Evolutionary conservation across 2,888 invertebrate species (phyloP).

Genomic region (Amphipyra berbera): DNA sequence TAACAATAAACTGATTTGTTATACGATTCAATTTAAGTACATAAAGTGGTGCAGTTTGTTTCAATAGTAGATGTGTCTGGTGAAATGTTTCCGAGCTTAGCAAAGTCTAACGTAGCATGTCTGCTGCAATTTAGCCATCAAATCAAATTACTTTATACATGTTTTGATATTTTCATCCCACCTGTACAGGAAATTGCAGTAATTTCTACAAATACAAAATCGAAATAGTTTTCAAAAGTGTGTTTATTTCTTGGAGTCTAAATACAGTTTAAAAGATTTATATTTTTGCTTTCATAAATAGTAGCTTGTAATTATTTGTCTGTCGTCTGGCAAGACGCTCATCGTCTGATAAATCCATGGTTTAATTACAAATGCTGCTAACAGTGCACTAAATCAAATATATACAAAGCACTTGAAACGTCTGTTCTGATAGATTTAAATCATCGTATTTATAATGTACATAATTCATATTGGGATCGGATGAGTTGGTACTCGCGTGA

Average conservation of each 20-base stretch:
- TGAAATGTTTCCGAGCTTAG: conserved; percentile 26
- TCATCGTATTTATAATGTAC: conserved; percentile 50
- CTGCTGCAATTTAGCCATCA: conserved; percentile 38
- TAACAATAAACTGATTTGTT: conserved; percentile 48
- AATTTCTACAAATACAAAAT: conserved; percentile 30
- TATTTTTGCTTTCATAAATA: conserved; percentile 6
- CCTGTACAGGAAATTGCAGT: conserved; percentile 39
- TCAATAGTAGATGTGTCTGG: conserved; percentile 5
- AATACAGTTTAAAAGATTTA: conserved; percentile 27
- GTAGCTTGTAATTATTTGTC: not conserved
- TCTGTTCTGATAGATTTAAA: conserved; percentile 48
- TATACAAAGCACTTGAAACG: conserved; percentile 34
- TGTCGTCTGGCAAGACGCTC: not conserved
- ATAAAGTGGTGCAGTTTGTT: conserved; percentile 9
- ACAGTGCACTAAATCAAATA: conserved; percentile 36
- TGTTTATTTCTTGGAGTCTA: conserved; percentile 34
- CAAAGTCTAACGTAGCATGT: conserved; percentile 11
- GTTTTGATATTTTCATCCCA: conserved; percentile 40
- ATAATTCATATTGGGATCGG: conserved; percentile 62
- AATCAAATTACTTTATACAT: conserved; percentile 41
- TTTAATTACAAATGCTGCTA: conserved; percentile 31
- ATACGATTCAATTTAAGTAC: conserved; percentile 34
- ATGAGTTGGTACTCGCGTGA: conserved; percentile 57
- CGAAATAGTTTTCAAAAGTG: conserved; percentile 12
- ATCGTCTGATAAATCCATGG: conserved; percentile 10